Evolutionary conservation across 2,113 vertebrate genomes (phyloP).

Genomic region (Pygoscelis adeliae): DNA sequence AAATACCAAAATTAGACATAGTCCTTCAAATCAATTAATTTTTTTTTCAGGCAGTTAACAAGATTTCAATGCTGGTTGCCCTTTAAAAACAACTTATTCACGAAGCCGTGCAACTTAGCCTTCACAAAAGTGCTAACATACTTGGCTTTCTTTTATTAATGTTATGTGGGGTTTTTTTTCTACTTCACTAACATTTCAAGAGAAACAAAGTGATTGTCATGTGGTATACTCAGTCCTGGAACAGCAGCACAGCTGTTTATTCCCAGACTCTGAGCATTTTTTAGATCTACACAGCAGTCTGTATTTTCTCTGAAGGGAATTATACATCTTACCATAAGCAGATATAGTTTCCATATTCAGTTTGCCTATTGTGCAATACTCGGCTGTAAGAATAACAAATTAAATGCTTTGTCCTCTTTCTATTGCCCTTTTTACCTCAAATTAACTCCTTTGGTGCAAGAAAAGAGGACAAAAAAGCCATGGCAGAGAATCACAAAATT

Average conservation of each 20-base stretch:
- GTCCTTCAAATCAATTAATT: not conserved
- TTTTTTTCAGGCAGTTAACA: not conserved
- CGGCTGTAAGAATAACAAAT: not conserved
- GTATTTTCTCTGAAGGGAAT: not conserved
- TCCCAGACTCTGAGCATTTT: conserved; percentile 1
- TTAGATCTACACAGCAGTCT: not conserved
- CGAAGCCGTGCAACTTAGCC: not conserved
- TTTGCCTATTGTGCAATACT: not conserved
- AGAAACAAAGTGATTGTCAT: not conserved
- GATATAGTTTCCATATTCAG: not conserved
- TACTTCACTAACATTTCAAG: not conserved
- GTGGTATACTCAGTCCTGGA: not conserved
- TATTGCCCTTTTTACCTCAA: not conserved
- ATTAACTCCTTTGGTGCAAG: not conserved
- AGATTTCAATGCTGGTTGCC: not conserved
- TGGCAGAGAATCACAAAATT: not conserved
- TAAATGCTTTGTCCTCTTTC: not conserved
- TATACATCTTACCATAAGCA: not conserved
- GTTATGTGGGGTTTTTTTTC: not conserved
- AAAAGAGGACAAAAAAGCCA: not conserved
- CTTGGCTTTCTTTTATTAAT: conserved; percentile 29
- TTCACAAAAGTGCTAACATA: not conserved
- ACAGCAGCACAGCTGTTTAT: conserved; percentile 18
- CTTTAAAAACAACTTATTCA: conserved; percentile 14
- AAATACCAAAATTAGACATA: not conserved